Base-by-base conservation (phyloP, 1,140 invertebrate genomes). In the Ips nitidus region DNA sequence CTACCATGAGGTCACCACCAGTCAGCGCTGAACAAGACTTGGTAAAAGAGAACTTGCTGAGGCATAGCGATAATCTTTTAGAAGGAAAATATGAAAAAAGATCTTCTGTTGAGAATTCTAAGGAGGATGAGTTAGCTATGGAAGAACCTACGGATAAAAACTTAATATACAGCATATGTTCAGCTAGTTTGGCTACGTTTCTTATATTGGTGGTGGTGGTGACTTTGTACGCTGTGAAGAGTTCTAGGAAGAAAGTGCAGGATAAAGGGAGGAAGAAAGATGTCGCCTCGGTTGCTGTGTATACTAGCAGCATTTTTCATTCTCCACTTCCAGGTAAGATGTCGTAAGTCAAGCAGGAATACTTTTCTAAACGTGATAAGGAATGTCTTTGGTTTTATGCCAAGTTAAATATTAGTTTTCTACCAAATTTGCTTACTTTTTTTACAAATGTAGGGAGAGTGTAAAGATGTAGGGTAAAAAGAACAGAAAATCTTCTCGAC, bases 281-380 rank as follows among this genome's bases (percentile, higher is more conserved):
- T 22, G 58, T 61, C 6, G 55, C 58, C 4, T 52, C 68, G 7
- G 64, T 73, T 4, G 69, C 72, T 43, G 72, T 73, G 3, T 73
- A 73, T 66, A 73, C 69, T 1, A 57, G 70, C 63, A 85, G 83
- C 71, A 84, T 85, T 53, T 85, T 85, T 68, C 84, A 86, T 73
- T 83, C 81, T 62, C 83, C 84, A 1, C 74, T 85, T 63, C 84
- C 84, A 80, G 84, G 84, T 85, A 80, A 39, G 47, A 55, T 55
- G 41, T 59, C 57, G 40, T 22, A 59, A 37, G 7, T 2, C 7
- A 6, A 56, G 38, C 53, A 56, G 22, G 22, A 22, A 22, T 22
- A 22, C 22, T 22, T 22, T 22, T 22, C 22, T 22, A 22, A 22
- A 22, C 22, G 22, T 22, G 22, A 22, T 0, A 22, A 22, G 22